phyloP scores from a whole-genome alignment of 1,140 invertebrate genomes.

The Heliconius hewitsoni region DNA sequence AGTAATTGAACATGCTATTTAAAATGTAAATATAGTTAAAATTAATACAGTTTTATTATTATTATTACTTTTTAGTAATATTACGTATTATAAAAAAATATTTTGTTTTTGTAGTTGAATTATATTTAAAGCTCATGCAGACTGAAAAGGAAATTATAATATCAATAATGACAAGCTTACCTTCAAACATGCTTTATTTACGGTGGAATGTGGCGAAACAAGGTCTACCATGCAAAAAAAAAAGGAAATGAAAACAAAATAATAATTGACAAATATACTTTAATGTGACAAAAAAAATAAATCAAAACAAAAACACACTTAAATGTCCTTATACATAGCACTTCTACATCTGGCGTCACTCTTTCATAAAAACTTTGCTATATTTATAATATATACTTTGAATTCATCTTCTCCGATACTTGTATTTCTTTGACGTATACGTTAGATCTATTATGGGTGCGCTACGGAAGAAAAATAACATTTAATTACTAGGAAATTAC shows the following conservation, averaged over 20 bases:
- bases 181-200: slow-evolving; percentile 31
- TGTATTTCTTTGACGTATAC: slow-evolving; percentile 73
- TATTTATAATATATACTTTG: slow-evolving; percentile 37
- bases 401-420: slow-evolving; percentile 73
- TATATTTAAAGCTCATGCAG: neutral
- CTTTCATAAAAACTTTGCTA: slow-evolving; percentile 39
- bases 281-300: slow-evolving; percentile 71
- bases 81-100: neutral
- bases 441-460: slow-evolving; percentile 75
- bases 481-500: slow-evolving; percentile 1
- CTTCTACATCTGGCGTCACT: slow-evolving; percentile 54
- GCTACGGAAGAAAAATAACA: slow-evolving; percentile 66
- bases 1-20: slow-evolving; percentile 18
- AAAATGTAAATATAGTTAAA: neutral
- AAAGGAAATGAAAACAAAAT: slow-evolving; percentile 75
- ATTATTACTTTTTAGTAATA: neutral
- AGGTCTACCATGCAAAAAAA: slow-evolving; percentile 78
- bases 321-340: slow-evolving; percentile 65
- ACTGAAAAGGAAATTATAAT: slow-evolving; percentile 2
- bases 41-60: neutral
- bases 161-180: slow-evolving; percentile 31
- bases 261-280: slow-evolving; percentile 70
- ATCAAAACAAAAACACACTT: slow-evolving; percentile 61
- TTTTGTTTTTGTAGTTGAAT: neutral
- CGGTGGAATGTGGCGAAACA: slow-evolving; percentile 17